phyloP scores from a whole-genome alignment of 2,888 invertebrate genomes.

The Anticlea derivata region DNA sequence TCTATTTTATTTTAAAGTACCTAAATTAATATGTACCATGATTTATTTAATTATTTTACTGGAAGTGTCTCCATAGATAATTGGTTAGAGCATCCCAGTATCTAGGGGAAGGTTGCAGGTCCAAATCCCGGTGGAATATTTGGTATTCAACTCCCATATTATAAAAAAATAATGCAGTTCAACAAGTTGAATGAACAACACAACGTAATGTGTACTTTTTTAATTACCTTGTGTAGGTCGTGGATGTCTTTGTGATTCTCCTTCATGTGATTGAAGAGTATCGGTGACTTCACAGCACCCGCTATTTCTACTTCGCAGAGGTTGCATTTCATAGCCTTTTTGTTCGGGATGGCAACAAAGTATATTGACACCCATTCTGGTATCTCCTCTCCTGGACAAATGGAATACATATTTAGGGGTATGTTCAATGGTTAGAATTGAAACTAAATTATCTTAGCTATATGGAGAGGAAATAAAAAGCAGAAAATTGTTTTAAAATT shows the following conservation, averaged over 20 bases:
- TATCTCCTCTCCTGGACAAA: constrained; percentile 37
- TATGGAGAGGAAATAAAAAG: constrained; percentile 32
- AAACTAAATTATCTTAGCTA: neutral
- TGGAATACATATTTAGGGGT: neutral
- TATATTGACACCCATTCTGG: constrained; percentile 73
- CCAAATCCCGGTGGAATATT: too few species aligned
- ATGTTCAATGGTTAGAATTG: neutral
- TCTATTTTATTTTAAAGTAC: too few species aligned
- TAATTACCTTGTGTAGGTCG: constrained; percentile 58
- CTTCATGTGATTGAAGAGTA: constrained; percentile 59
- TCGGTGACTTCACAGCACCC: constrained; percentile 50
- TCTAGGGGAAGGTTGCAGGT: too few species aligned
- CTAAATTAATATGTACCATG: too few species aligned
- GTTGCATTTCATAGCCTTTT: constrained; percentile 59
- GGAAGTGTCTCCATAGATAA: too few species aligned
- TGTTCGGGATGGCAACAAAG: constrained; percentile 49
- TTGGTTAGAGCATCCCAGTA: too few species aligned
- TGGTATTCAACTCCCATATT: too few species aligned
- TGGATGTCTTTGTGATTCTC: constrained; percentile 61
- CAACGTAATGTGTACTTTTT: too few species aligned
- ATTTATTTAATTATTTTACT: too few species aligned
- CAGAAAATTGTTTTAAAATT: neutral
- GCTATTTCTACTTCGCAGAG: constrained; percentile 57
- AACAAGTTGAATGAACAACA: too few species aligned
- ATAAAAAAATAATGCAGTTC: too few species aligned